Evolutionary conservation across 2,113 vertebrate species (phyloP).

Genomic region (Semnornis frantzii): DNA sequence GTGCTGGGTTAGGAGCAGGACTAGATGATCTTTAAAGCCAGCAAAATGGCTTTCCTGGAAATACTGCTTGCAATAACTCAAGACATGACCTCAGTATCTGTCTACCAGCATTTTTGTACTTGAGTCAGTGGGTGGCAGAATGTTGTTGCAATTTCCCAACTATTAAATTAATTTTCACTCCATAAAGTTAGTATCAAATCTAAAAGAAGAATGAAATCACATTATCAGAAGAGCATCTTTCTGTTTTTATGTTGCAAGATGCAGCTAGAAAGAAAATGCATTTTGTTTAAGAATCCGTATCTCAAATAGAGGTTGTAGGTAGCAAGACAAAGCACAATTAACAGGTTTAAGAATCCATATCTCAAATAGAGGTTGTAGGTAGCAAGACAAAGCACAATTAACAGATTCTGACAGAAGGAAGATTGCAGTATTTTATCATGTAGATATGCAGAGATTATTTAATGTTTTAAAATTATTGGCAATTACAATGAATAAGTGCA

Average conservation of each 20-base stretch:
- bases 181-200: background rate
- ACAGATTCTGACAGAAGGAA: background rate
- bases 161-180: background rate
- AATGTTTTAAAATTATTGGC: background rate
- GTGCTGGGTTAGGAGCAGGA: no score
- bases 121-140: background rate
- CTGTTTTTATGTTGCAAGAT: background rate
- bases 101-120: background rate
- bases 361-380: background rate
- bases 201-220: background rate
- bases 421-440: background rate
- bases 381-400: background rate
- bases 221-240: background rate
- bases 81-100: background rate
- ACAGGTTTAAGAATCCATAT: background rate
- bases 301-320: background rate
- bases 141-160: background rate
- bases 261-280: background rate
- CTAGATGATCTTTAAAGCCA: background rate
- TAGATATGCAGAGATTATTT: background rate
- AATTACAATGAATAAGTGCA: background rate
- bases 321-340: background rate
- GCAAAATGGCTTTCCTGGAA: constrained; percentile 39
- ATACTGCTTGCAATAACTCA: background rate
- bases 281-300: background rate